Percentiles rank a stretch among this genome's conserved stretches.
Evolutionary conservation across 2,888 invertebrate genomes (phyloP).

Genomic region (Himalopsyche anomala): DNA sequence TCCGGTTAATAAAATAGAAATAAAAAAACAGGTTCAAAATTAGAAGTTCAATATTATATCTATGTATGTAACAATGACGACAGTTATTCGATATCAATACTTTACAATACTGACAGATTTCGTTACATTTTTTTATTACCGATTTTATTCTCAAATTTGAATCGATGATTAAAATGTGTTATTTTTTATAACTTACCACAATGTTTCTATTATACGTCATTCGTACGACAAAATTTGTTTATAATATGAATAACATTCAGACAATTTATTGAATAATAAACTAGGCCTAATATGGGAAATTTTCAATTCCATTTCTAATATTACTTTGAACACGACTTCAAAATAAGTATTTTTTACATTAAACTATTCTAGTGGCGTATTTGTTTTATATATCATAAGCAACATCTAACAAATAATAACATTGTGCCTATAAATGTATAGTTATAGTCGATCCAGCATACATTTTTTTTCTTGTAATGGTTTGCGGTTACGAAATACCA

Average conservation of each 20-base stretch:
- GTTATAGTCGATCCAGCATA: constrained; percentile 65
- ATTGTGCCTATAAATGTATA: constrained; percentile 45
- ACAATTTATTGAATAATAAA: constrained; percentile 10
- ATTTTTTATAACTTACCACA: background rate
- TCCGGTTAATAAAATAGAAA: too few relatives aligned
- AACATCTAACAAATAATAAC: constrained; percentile 39
- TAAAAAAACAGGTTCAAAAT: too few relatives aligned
- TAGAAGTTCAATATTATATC: too few relatives aligned
- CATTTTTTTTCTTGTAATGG: constrained; percentile 11
- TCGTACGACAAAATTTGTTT: background rate
- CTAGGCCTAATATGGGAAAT: constrained; percentile 11
- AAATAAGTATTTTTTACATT: constrained; percentile 45
- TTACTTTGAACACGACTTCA: constrained; percentile 43
- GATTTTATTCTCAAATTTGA: background rate
- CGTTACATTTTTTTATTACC: background rate
- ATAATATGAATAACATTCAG: background rate
- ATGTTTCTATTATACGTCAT: background rate
- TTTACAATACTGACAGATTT: background rate
- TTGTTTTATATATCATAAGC: background rate
- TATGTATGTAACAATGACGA: background rate
- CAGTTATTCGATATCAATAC: constrained; percentile 1
- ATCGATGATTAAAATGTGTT: constrained; percentile 8
- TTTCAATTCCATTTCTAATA: constrained; percentile 32
- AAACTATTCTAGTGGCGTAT: constrained; percentile 31
- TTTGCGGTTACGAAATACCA: constrained; percentile 31